Conservation (phyloP, 2,888 invertebrate species). For the Lysandra bellargus region DNA sequence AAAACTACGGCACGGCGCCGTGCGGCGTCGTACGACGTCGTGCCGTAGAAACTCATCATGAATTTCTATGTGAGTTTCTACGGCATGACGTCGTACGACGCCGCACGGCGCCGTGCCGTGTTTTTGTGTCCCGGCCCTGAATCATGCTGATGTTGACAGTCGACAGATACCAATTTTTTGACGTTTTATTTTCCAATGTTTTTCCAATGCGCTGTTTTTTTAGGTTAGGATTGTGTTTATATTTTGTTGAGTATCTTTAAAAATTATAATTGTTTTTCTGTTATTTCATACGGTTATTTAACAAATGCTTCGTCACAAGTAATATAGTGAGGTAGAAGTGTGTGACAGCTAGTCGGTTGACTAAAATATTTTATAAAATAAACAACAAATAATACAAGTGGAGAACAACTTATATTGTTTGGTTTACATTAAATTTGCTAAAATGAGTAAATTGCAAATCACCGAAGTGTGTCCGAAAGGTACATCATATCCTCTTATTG, state of each 20-base stretch:
- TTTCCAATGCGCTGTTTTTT: not conserved
- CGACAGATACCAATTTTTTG: too few relatives aligned
- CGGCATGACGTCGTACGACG: too few relatives aligned
- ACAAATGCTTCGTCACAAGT: not conserved
- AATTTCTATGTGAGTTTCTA: too few relatives aligned
- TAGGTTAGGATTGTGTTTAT: not conserved
- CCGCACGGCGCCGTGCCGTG: too few relatives aligned
- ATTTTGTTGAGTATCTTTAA: not conserved
- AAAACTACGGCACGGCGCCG: too few relatives aligned
- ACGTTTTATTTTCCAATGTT: too few relatives aligned
- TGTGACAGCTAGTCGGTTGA: not conserved
- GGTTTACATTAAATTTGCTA: constrained; percentile 28
- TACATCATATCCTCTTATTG: constrained; percentile 51
- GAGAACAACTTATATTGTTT: not conserved
- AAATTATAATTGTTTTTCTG: not conserved
- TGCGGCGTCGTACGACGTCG: too few relatives aligned
- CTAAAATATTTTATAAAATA: not conserved
- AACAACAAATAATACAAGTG: too few relatives aligned
- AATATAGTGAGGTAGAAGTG: not conserved
- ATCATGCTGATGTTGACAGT: too few relatives aligned
- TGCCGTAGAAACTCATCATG: too few relatives aligned
- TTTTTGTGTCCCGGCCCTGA: too few relatives aligned
- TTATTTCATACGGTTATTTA: not conserved
- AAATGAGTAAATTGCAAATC: constrained; percentile 58
- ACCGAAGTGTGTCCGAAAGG: constrained; percentile 57